These are phyloP conservation scores for Dipodomys stephensi DNA, from an alignment of 2,113 vertebrate species.

Conservation along the genomic window DNA sequence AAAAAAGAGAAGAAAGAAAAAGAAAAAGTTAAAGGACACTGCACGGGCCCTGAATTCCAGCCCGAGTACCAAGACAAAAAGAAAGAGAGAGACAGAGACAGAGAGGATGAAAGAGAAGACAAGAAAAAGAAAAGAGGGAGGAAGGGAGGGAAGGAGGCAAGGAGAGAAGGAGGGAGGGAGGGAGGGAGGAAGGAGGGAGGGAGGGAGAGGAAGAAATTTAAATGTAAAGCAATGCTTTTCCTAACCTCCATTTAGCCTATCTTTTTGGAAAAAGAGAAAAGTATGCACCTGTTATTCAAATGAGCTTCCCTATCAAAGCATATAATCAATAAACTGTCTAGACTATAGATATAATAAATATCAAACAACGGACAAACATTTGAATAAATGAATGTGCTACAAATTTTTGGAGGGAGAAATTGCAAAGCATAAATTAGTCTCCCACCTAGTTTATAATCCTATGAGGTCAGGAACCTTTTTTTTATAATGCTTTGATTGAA, in stretches of 20 bases:
- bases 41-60: no score
- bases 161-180: no score
- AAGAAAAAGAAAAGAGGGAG: no score
- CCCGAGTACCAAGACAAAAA: no score
- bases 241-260: neutral
- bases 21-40: no score
- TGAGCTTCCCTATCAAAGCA: neutral
- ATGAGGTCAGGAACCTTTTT: neutral
- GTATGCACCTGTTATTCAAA: neutral
- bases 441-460: neutral
- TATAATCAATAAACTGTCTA: slow-evolving; percentile 32
- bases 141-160: no score
- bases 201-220: neutral
- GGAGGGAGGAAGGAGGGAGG: no score
- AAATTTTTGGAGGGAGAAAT: slow-evolving; percentile 35
- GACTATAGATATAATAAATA: slow-evolving; percentile 1
- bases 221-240: neutral
- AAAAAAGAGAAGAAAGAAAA: no score
- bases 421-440: slow-evolving; percentile 2
- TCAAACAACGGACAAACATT: slow-evolving; percentile 1
- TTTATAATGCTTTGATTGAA: neutral
- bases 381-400: slow-evolving; percentile 5
- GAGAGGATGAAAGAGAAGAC: no score
- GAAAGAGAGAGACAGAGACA: no score
- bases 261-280: neutral